These are phyloP conservation scores for Siderastrea siderea DNA, from an alignment of 92 coral and sea anemone genomes.

Conservation along the genomic window DNA sequence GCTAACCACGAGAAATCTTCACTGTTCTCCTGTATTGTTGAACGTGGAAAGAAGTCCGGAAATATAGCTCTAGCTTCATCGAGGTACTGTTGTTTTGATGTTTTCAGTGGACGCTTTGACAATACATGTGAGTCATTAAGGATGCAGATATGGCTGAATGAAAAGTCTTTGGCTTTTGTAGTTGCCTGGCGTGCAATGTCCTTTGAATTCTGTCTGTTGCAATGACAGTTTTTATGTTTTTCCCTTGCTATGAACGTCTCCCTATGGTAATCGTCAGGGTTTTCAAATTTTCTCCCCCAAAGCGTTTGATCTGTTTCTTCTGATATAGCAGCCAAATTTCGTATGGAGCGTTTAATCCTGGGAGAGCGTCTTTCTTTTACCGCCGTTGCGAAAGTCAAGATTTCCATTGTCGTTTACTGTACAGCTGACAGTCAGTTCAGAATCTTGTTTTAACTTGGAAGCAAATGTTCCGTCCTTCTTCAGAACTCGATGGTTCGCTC, in stretches of 20 bases:
- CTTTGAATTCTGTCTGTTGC: neutral
- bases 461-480: neutral
- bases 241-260: neutral
- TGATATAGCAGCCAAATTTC: constrained; percentile 8
- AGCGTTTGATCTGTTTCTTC: constrained; percentile 1
- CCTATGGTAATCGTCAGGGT: neutral
- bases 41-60: constrained; percentile 43
- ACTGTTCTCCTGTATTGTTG: neutral
- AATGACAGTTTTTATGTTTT: neutral
- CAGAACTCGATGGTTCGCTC: neutral
- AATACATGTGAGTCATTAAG: neutral
- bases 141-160: neutral
- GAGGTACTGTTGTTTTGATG: neutral
- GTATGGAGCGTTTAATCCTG: neutral
- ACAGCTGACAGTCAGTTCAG: neutral
- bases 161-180: too few species aligned
- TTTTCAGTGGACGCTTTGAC: neutral
- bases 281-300: neutral
- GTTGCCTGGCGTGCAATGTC: neutral
- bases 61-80: constrained; percentile 16
- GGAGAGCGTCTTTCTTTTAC: constrained; percentile 2
- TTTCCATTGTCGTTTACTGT: too few species aligned
- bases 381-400: neutral
- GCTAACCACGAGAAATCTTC: constrained; percentile 17
- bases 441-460: too few species aligned